Evolutionary conservation across 2,797 vertebrate genomes (phyloP), one percentile per base, ranked within the genome.

Genomic region (Sparus aurata): DNA sequence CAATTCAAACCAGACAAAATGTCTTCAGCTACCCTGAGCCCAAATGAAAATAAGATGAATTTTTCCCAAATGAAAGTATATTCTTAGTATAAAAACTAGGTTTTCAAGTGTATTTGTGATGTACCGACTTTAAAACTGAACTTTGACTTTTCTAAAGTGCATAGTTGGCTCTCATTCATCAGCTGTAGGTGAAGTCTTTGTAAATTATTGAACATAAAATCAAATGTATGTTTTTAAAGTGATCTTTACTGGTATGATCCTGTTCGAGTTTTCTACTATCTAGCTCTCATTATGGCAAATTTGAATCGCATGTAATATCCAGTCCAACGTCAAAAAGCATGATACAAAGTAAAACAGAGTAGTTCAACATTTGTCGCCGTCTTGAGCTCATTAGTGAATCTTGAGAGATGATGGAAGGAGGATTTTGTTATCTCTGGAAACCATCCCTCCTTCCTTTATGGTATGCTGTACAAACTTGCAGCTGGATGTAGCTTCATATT

Each of bases 1-100:
- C 11, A 27, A 43, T 68, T 78, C 13, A 18, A 76, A 71, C 15
- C 17, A 67, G 57, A 77, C 15, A 45, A 73, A 66, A 67, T 46
- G 41, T 57, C n/a, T 17, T 61, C 30, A 46, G 60, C n/a, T 41
- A 66, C 5, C 57, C 8, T 20, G 25, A 52, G 20, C 23, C 57
- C 45, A 52, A n/a, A 46, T 41, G 12, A 68, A 52, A 30, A 38
- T 45, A 18, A 5, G 1, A 1, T 43, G 13, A 9, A 12, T 50
- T 43, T 34, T 23, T 20, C 27, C 16, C 0, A 46, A 20, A 17
- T 27, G 0, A 22, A 17, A 38, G 25, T 8, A 27, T n/a, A 4
- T 45, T 17, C 65, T 25, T 13, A n/a, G 45, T 30, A 27, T n/a
- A 10, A 47, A n/a, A 49, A 25, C 10, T 17, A 13, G 38, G 34